Conservation (phyloP, 2,797 vertebrate genomes). For the Malacoraja senta region DNA sequence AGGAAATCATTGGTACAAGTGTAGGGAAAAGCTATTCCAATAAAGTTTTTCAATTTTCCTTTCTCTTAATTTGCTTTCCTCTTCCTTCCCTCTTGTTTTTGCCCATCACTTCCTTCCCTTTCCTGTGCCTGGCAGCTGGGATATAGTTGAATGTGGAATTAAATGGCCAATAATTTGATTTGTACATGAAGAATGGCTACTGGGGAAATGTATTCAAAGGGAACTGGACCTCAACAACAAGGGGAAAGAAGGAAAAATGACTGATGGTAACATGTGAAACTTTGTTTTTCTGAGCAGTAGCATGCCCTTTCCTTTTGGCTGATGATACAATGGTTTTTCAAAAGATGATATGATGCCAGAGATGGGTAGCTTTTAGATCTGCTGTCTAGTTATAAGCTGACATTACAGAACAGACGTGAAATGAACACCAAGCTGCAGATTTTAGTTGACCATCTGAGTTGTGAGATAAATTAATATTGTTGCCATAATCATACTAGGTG, state of each 20-base stretch:
- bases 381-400: neutral
- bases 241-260: neutral
- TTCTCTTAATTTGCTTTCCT: neutral
- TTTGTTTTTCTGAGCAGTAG: neutral
- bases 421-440: neutral
- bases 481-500: neutral
- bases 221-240: neutral
- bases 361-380: neutral
- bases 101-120: too few species aligned
- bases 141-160: neutral
- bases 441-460: neutral
- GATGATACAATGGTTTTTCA: neutral
- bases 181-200: neutral
- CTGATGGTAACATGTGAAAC: neutral
- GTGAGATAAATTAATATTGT: neutral
- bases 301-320: neutral
- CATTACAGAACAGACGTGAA: neutral
- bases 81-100: too few species aligned
- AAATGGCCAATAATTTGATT: too few species aligned
- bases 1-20: neutral
- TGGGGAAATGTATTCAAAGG: neutral
- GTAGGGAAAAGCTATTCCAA: neutral
- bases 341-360: neutral
- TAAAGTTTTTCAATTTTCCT: neutral
- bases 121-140: neutral